These are phyloP conservation scores for Drosophila kanekoi DNA, from an alignment of 2,888 invertebrate genomes.

Conservation along the genomic window DNA sequence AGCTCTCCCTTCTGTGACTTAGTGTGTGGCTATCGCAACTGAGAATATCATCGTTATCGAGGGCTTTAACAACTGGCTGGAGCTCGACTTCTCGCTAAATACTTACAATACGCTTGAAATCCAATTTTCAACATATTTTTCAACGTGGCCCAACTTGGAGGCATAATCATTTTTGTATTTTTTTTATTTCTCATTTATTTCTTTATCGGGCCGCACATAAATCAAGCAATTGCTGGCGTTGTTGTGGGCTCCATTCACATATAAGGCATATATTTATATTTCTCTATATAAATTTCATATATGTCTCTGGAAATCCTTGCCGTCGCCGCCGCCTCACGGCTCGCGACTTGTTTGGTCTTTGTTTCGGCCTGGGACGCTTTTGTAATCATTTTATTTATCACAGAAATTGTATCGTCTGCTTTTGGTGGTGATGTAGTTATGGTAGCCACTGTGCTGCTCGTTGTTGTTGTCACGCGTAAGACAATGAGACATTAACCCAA, in stretches of 20 bases:
- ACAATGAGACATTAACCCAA: constrained; percentile 79
- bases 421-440: constrained; percentile 34
- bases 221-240: constrained; percentile 71
- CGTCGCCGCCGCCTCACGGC: background rate
- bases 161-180: constrained; percentile 16
- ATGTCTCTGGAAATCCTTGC: constrained; percentile 27
- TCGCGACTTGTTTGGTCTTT: constrained; percentile 28
- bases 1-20: background rate
- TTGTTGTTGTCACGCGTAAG: constrained; percentile 42
- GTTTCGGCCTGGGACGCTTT: constrained; percentile 41
- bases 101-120: constrained; percentile 33
- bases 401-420: constrained; percentile 74
- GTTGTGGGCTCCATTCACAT: constrained; percentile 10
- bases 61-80: constrained; percentile 12
- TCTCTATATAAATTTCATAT: constrained; percentile 39
- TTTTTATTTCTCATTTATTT: constrained; percentile 22
- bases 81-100: constrained; percentile 42
- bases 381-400: constrained; percentile 79
- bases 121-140: constrained; percentile 37
- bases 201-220: constrained; percentile 70
- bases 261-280: constrained; percentile 25
- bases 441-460: constrained; percentile 10
- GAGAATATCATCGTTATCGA: constrained; percentile 42
- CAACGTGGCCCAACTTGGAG: constrained; percentile 12
- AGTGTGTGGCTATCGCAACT: constrained; percentile 33